Conservation (phyloP, 2,797 vertebrate genomes). For the Chelonia mydas region DNA sequence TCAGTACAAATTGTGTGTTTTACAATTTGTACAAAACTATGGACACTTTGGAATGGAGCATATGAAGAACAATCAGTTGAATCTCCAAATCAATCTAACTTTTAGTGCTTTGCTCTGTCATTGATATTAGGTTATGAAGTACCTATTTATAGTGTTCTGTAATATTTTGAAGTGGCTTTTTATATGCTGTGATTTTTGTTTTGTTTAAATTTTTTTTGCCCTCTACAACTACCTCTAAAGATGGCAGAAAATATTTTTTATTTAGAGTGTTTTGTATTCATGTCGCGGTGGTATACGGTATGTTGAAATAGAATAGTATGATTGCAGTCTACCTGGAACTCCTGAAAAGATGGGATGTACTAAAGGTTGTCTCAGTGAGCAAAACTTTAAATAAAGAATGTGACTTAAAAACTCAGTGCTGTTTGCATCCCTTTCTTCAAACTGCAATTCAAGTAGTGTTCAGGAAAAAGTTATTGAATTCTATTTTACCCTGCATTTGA, state of each 20-base stretch:
- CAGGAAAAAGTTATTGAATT: neutral
- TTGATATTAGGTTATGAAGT: neutral
- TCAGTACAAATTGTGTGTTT: neutral
- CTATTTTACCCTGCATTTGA: neutral
- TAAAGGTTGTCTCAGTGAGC: slow-evolving; percentile 7
- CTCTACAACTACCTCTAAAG: neutral
- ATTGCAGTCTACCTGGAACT: neutral
- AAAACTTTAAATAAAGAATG: slow-evolving; percentile 15
- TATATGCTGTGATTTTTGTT: neutral
- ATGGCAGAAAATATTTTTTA: neutral
- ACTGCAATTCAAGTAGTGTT: neutral
- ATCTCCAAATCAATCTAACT: neutral
- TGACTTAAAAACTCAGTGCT: neutral
- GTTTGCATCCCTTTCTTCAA: neutral
- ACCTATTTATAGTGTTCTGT: neutral
- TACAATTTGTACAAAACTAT: neutral
- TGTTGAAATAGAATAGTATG: neutral
- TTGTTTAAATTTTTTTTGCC: neutral
- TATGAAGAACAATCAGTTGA: neutral
- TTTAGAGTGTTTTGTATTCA: neutral
- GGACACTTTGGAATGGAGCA: neutral
- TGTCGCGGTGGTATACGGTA: neutral
- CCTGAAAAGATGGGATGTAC: neutral
- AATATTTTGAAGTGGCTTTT: neutral
- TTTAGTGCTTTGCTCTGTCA: neutral